A percentile compares a stretch with the other conserved stretches of the same genome.
phyloP scores from a whole-genome alignment of 2,888 invertebrate species.

The Euzophera pinguis region DNA sequence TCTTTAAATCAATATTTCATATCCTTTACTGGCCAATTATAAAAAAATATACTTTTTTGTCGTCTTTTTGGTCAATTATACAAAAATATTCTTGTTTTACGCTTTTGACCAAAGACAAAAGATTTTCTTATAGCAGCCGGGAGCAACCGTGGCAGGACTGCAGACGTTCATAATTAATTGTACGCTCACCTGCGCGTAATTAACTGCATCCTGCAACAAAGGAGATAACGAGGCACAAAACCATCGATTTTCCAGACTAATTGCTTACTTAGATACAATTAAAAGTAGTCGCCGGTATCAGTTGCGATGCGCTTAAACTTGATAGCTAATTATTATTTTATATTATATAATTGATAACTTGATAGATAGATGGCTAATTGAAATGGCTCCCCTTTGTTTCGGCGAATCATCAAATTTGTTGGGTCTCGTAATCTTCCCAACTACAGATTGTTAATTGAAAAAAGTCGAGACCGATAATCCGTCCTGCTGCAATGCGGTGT shows the following conservation, averaged over 20 bases:
- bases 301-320: no score
- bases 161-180: conserved; percentile 1
- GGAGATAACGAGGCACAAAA: conserved; percentile 3
- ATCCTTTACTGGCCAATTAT: no score
- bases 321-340: no score
- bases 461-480: conserved; percentile 63
- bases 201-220: conserved; percentile 3
- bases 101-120: neutral
- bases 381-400: neutral
- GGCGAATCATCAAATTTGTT: neutral
- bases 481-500: conserved; percentile 65
- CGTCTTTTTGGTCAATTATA: no score
- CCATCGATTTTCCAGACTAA: conserved; percentile 2
- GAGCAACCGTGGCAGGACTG: neutral
- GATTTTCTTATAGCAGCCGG: neutral
- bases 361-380: neutral
- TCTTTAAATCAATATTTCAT: no score
- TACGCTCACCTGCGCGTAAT: conserved; percentile 1
- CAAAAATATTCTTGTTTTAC: no score
- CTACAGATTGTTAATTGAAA: conserved; percentile 59
- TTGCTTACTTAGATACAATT: neutral
- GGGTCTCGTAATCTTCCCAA: conserved; percentile 10
- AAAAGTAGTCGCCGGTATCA: neutral
- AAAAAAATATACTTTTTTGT: no score
- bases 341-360: no score